Evolutionary conservation across 2,797 vertebrate species (phyloP), one percentile per base, ranked within the genome.

Genomic region (Poeciliopsis infans): DNA sequence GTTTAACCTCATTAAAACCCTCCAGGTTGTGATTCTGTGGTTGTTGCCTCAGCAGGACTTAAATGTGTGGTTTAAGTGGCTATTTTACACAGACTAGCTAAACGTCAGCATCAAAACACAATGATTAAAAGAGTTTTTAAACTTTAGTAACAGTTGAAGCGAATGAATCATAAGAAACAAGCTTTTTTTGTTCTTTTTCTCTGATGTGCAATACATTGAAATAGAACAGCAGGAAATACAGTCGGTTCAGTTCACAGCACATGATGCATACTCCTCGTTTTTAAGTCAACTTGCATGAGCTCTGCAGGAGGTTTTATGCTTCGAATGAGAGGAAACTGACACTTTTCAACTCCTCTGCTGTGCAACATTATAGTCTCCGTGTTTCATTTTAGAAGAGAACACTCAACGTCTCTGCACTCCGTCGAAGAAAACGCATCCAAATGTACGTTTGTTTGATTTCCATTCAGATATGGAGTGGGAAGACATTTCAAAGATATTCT

Each of bases 1-100:
- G 78, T 83, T 90, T 87, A 92, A 92, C 85, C 88, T 88, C 76
- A 89, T 89, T 88, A 89, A 23, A 75, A 83, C 72, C 73, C 82
- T 79, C 68, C 31, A 28, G 78, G 81, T 81, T 87, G 83, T 80
- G 76, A 86, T 89, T 79, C 51, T 85, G 75, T 41, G 59, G 78
- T 69, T 77, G 85, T 93, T 91, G 86, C 69, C 86, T 86, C 82
- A 68, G 82, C 15, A 43, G 83, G 45, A 77, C 59, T 75, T 31
- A 74, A 76, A 73, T 79, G 77, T 79, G 85, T 78, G 83, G 88
- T 93, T 90, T 88, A 51, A 85, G 69, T 73, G 74, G 78, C 72
- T 36, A 78, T 87, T 85, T 90, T 36, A 84, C 11, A 69, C 36
- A 75, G 51, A 85, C 76, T 76, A 76, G 73, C 72, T 5, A 49